A percentile compares a stretch with the other conserved stretches of the same genome.
Conservation (phyloP, 2,888 invertebrate genomes). For the Agonopterix alstromeriana region DNA sequence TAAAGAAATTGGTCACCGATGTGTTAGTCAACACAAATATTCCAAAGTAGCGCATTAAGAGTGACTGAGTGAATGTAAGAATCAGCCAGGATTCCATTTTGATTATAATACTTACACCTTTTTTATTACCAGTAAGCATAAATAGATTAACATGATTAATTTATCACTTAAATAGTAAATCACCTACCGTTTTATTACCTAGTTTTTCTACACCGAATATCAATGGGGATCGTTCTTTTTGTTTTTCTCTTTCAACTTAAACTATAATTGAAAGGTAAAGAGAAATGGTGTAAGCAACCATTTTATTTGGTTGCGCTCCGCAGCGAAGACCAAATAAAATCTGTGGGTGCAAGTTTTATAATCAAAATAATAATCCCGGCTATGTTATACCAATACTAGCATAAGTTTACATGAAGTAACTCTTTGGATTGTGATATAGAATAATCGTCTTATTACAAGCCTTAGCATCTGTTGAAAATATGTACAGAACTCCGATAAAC, state of each 20-base stretch:
- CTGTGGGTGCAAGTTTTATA: too few species aligned
- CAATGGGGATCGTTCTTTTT: too few species aligned
- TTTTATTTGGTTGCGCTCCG: too few species aligned
- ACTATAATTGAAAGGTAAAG: too few species aligned
- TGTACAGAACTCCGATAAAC: too few species aligned
- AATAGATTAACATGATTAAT: not conserved
- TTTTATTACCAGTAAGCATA: not conserved
- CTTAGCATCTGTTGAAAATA: conserved; percentile 11
- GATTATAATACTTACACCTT: conserved; percentile 5
- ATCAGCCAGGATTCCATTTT: conserved; percentile 17
- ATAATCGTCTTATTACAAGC: conserved; percentile 46
- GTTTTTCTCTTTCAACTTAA: too few species aligned
- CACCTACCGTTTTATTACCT: too few species aligned
- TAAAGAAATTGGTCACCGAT: too few species aligned
- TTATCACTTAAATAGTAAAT: too few species aligned
- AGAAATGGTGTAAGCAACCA: not conserved
- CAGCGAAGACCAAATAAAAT: too few species aligned
- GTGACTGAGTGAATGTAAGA: conserved; percentile 40
- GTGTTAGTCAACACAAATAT: too few species aligned
- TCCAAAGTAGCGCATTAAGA: conserved; percentile 19
- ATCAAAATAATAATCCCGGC: conserved; percentile 7
- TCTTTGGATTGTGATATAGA: conserved; percentile 61
- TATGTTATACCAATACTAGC: conserved; percentile 15
- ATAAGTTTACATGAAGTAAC: conserved; percentile 20
- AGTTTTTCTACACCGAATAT: too few species aligned